Evolutionary conservation across 23 tunicate species (phyloP).

Genomic region (Halocynthia roretzi): DNA sequence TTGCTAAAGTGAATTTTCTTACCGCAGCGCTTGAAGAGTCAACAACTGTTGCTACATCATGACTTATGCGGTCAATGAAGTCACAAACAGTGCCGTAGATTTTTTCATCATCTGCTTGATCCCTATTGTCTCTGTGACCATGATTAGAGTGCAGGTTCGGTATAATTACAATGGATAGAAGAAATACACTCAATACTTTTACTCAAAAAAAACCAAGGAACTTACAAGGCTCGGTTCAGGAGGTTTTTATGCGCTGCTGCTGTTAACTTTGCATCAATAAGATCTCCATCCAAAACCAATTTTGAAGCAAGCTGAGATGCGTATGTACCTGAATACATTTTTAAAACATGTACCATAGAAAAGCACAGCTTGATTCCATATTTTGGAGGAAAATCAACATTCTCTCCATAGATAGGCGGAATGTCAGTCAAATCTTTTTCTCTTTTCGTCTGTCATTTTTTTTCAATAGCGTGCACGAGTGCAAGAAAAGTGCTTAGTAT

Average conservation of each 20-base stretch:
- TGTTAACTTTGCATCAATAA: conserved; percentile 40
- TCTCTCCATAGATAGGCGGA: neutral
- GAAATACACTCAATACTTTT: no score
- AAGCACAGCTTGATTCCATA: no score
- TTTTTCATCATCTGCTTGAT: conserved; percentile 6
- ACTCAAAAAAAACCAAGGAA: neutral
- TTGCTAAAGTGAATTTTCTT: neutral
- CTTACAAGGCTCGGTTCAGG: conserved; percentile 56
- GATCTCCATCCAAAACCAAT: conserved; percentile 68
- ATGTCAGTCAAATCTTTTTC: neutral
- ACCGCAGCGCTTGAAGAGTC: neutral
- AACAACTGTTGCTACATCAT: neutral
- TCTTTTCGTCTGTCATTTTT: neutral
- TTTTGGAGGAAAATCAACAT: no score
- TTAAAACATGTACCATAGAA: no score
- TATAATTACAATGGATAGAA: no score
- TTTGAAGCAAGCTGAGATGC: conserved; percentile 68
- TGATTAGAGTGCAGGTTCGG: no score
- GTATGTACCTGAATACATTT: conserved; percentile 39
- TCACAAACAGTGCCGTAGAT: conserved; percentile 20
- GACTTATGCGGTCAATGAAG: conserved; percentile 8
- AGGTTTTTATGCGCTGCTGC: conserved; percentile 70
- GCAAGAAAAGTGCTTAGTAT: neutral
- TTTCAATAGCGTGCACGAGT: neutral
- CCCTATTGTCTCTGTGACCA: no score